Percentiles rank a stretch among this genome's conserved stretches.
Evolutionary conservation across 2,888 invertebrate species (phyloP).

Genomic region (Pandemis corylana): DNA sequence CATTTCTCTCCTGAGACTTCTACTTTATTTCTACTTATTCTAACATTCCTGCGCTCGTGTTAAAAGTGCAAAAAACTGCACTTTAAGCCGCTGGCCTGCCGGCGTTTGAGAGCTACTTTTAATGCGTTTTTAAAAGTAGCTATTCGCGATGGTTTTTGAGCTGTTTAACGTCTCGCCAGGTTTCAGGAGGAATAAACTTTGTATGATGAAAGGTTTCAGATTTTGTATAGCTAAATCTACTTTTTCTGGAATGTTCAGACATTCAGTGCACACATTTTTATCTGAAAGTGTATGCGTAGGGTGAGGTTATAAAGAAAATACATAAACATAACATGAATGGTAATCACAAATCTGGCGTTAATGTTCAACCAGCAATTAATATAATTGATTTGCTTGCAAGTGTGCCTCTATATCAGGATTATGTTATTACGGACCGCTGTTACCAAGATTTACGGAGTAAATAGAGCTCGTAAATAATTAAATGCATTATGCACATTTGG

Average conservation of each 20-base stretch:
- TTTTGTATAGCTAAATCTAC: slow-evolving; percentile 8
- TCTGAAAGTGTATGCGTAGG: neutral
- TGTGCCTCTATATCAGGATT: slow-evolving; percentile 37
- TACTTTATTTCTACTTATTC: slow-evolving; percentile 40
- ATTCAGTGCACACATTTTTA: neutral
- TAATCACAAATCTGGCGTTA: slow-evolving; percentile 11
- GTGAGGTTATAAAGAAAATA: neutral
- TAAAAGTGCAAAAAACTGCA: slow-evolving; percentile 41
- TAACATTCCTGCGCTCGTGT: slow-evolving; percentile 40
- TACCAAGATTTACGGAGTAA: slow-evolving; percentile 39
- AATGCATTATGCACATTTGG: slow-evolving; percentile 34
- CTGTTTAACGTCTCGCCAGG: slow-evolving; percentile 29
- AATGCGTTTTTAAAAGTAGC: slow-evolving; percentile 43
- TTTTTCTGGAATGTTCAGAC: neutral
- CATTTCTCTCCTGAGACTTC: slow-evolving; percentile 40
- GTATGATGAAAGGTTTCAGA: slow-evolving; percentile 34
- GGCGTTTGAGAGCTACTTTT: slow-evolving; percentile 39
- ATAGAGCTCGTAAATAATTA: slow-evolving; percentile 34
- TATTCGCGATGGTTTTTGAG: slow-evolving; percentile 38
- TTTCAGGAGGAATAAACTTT: slow-evolving; percentile 29
- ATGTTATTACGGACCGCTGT: slow-evolving; percentile 33
- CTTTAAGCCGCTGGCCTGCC: slow-evolving; percentile 35
- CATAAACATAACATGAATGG: neutral
- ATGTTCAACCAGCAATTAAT: slow-evolving; percentile 21
- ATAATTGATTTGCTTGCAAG: slow-evolving; percentile 34